These are phyloP conservation scores for Oegoconia quadripuncta DNA, from an alignment of 2,888 invertebrate genomes.

Conservation along the genomic window DNA sequence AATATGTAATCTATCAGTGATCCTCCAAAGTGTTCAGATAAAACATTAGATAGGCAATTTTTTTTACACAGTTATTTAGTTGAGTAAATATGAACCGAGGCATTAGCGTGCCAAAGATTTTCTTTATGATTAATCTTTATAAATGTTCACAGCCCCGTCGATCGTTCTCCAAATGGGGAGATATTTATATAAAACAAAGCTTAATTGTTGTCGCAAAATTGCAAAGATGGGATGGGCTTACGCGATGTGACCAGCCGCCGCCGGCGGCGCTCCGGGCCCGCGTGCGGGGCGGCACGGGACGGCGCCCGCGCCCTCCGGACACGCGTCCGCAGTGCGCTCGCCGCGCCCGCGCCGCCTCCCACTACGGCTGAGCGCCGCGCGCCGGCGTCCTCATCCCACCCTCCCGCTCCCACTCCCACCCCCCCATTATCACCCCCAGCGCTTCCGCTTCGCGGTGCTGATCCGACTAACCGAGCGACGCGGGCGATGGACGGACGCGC, in stretches of 20 bases:
- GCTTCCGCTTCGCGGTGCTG: conserved; percentile 72
- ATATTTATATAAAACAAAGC: conserved; percentile 60
- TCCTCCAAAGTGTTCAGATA: too few relatives aligned
- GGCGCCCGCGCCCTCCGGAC: conserved; percentile 53
- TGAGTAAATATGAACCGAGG: neutral
- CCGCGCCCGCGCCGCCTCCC: conserved; percentile 70
- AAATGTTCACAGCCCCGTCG: conserved; percentile 77
- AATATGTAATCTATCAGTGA: too few relatives aligned
- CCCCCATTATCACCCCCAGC: conserved; percentile 34
- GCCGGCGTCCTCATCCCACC: conserved; percentile 51
- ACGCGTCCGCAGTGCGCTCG: conserved; percentile 41
- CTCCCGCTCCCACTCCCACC: conserved; percentile 23
- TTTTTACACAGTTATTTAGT: too few relatives aligned
- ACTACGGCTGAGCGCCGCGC: conserved; percentile 61
- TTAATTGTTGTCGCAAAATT: conserved; percentile 78
- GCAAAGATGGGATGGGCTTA: conserved; percentile 84
- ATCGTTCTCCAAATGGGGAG: conserved; percentile 56
- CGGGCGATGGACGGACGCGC: conserved; percentile 70
- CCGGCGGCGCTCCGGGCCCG: conserved; percentile 59
- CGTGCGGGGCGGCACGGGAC: conserved; percentile 72
- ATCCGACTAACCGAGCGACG: conserved; percentile 68
- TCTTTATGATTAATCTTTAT: conserved; percentile 52
- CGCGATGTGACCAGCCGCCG: conserved; percentile 85
- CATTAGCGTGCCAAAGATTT: neutral
- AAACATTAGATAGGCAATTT: too few relatives aligned